Evolutionary conservation across 2,113 vertebrate genomes (phyloP), one percentile per base, ranked within the genome.

Genomic region (Heterocephalus glaber): DNA sequence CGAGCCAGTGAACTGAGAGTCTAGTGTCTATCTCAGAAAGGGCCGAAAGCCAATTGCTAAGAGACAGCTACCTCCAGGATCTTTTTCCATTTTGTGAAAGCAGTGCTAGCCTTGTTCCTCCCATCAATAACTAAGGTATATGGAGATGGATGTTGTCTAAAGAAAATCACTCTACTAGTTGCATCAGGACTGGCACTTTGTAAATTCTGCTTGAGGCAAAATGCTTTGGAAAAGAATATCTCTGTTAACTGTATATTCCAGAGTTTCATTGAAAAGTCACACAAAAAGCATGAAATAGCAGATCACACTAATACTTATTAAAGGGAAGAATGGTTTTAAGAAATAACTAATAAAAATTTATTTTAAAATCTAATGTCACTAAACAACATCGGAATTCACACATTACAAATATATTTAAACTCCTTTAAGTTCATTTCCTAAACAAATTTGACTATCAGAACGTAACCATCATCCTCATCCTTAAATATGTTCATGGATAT

Each of bases 191-290:
- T 89, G 76, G 28, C 76, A 95, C 20, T 84, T 86, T 49, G 86
- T 30, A 95, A 84, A 66, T 86, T 92, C 35, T 94, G 70, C 89
- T 90, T 72, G 52, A 90, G 82, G 72, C 93, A 88, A 94, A 94
- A 77, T 56, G 19, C 22, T 95, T 72, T 92, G 68, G 52, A 88
- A 95, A 96, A 13, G 12, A 96, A 4, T 88, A 35, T 56, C 70
- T 84, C 14, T 79, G 74, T 82, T 89, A 90, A 94, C 20, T 60
- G 12, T 68, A 33, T 90, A 85, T 91, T 82, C 11, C 47, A 86
- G 70, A 92, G 49, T 89, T 66, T 86, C 13, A 14, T 30, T 96
- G 49, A 56, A 14, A 61, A 20, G n/a, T 26, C 56, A 76, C 54
- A 61, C 28, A 80, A 41, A 65, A 68, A 88, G 6, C 3, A 24